A percentile compares a stretch with the other conserved stretches of the same genome.
phyloP scores from a whole-genome alignment of 2,888 invertebrate species.

The Andrena dorsata region DNA sequence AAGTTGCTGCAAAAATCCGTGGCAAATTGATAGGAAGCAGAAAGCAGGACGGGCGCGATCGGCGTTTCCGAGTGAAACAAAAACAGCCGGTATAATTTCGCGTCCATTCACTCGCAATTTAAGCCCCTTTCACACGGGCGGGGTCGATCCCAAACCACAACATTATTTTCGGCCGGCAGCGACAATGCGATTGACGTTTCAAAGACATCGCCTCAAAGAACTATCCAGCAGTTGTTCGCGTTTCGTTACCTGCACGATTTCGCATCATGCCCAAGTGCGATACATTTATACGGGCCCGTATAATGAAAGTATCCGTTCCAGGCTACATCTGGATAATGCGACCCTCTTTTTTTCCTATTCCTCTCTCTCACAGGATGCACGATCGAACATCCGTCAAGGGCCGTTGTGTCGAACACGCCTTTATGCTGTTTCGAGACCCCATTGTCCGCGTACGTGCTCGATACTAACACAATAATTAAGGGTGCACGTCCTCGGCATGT shows the following conservation, averaged over 20 bases:
- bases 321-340: constrained; percentile 61
- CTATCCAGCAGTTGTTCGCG: constrained; percentile 80
- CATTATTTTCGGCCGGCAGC: constrained; percentile 75
- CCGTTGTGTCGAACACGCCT: constrained; percentile 32
- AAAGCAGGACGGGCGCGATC: constrained; percentile 13
- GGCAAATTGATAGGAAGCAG: not conserved
- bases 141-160: constrained; percentile 76
- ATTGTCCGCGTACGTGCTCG: constrained; percentile 34
- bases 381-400: constrained; percentile 60
- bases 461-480: constrained; percentile 48
- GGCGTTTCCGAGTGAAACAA: constrained; percentile 48
- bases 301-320: constrained; percentile 66
- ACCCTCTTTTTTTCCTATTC: constrained; percentile 20
- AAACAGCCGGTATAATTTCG: constrained; percentile 67
- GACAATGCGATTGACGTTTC: constrained; percentile 75
- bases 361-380: constrained; percentile 52
- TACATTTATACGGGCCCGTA: constrained; percentile 69
- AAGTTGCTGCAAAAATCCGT: not conserved
- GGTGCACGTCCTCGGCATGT: constrained; percentile 6
- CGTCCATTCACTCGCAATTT: constrained; percentile 79
- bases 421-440: constrained; percentile 37
- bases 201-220: constrained; percentile 70
- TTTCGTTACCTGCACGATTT: constrained; percentile 75
- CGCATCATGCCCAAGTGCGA: constrained; percentile 75
- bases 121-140: constrained; percentile 73